A percentile compares a stretch with the other conserved stretches of the same genome.
These are phyloP conservation scores for Eupithecia abbreviata DNA, from an alignment of 2,888 invertebrate species.

Conservation along the genomic window DNA sequence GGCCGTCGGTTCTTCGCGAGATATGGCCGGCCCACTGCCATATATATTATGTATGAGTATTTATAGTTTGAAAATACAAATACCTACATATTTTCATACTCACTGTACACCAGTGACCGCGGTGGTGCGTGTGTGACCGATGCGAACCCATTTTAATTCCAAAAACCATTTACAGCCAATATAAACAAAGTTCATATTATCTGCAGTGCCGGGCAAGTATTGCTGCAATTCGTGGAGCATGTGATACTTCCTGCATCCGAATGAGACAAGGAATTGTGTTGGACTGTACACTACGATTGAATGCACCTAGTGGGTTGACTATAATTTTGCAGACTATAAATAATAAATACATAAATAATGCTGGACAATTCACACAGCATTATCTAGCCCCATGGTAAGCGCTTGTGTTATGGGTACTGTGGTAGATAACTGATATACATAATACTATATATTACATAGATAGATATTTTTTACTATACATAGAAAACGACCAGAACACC, in stretches of 20 bases:
- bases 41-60: too few species aligned
- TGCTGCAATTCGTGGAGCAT: not conserved
- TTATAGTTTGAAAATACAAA: not conserved
- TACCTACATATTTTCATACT: not conserved
- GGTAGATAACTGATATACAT: too few species aligned
- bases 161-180: not conserved
- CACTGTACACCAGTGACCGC: not conserved
- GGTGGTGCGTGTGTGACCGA: not conserved
- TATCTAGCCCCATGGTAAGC: too few species aligned
- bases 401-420: too few species aligned
- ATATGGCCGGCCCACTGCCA: too few species aligned
- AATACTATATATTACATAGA: too few species aligned
- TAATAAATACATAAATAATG: too few species aligned
- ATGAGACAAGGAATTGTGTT: slow-evolving; percentile 18
- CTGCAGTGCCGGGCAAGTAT: not conserved
- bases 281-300: slow-evolving; percentile 13
- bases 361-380: not conserved
- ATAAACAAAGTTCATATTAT: not conserved
- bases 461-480: too few species aligned
- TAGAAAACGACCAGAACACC: too few species aligned
- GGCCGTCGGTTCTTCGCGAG: too few species aligned
- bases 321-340: not conserved
- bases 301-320: slow-evolving; percentile 18
- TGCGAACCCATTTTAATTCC: not conserved
- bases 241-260: slow-evolving; percentile 18